A percentile compares a stretch with the other conserved stretches of the same genome.
phyloP scores from a whole-genome alignment of 2,113 vertebrate species.

The Silurus meridionalis region DNA sequence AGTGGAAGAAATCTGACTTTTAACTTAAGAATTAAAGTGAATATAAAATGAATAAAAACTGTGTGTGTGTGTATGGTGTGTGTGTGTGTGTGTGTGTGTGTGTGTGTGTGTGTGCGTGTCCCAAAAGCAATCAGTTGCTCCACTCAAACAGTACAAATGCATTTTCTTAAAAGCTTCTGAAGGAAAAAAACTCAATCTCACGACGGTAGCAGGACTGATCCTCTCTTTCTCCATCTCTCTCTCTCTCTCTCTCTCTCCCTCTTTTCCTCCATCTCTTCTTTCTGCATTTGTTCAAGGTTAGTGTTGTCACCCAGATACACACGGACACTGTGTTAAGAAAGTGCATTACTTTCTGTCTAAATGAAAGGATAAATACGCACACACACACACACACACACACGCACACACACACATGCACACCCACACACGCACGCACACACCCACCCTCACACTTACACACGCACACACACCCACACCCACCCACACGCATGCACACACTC shows the following conservation, averaged over 20 bases:
- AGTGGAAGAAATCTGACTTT: not conserved
- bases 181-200: not conserved
- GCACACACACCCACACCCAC: not conserved
- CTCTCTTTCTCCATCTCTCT: not conserved
- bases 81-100: slow-evolving; percentile 6
- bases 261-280: not conserved
- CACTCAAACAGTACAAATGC: slow-evolving; percentile 1
- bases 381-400: not conserved
- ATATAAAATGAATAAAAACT: not conserved
- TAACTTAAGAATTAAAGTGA: not conserved
- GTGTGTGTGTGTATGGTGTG: slow-evolving; percentile 1
- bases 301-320: not conserved
- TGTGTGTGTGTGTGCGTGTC: not conserved
- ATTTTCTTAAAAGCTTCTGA: slow-evolving; percentile 1
- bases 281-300: not conserved
- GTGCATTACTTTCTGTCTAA: not conserved
- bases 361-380: not conserved
- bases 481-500: not conserved
- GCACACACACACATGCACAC: not conserved
- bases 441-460: not conserved
- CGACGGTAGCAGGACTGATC: not conserved
- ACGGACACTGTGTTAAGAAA: not conserved
- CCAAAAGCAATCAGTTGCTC: slow-evolving; percentile 1
- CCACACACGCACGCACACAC: not conserved
- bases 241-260: not conserved